Evolutionary conservation across 2,113 vertebrate species (phyloP), one percentile per base, ranked within the genome.

Genomic region (Lampris megalopsis): DNA sequence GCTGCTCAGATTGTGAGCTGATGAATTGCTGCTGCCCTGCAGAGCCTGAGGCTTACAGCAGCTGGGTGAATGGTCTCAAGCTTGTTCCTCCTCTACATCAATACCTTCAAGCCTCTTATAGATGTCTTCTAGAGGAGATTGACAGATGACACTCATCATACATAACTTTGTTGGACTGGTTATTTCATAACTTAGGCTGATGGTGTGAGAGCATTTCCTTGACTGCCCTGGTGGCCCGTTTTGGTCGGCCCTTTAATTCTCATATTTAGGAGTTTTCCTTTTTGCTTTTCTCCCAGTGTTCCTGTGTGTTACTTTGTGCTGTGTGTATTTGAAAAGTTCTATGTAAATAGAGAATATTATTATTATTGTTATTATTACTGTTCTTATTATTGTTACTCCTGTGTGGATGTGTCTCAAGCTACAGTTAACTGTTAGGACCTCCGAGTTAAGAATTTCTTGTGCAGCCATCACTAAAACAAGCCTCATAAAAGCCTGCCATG

Each of bases 201-300:
- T 77, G 75, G 80, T 82, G 50, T 83, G 86, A 89, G 80, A 90
- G 85, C 65, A 75, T 85, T 74, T 37, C 88, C 56, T 47, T 71
- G 62, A 75, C 72, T 77, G 80, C 77, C 67, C 75, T 36, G 4
- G 24, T 71, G 56, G 24, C 60, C 45, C 69, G 63, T 75, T 40
- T 73, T 77, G 58, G 56, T 72, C 75, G 75, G 78, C 13, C 64
- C 82, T 88, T 60, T 36, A 24, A 24, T 24, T 24, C 24, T 24
- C 24, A 24, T 24, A 24, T 24, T 24, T 24, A 24, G 24, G 24
- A 24, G 24, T 24, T 24, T 24, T 24, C 24, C 24, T 24, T 24
- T 24, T 24, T 24, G 24, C 24, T 24, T 24, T 24, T 24, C 24
- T 24, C 24, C 24, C 24, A 24, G 24, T 24, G 24, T 24, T 24